Evolutionary conservation across 2,113 vertebrate species (phyloP).

Genomic region (Pithys albifrons): DNA sequence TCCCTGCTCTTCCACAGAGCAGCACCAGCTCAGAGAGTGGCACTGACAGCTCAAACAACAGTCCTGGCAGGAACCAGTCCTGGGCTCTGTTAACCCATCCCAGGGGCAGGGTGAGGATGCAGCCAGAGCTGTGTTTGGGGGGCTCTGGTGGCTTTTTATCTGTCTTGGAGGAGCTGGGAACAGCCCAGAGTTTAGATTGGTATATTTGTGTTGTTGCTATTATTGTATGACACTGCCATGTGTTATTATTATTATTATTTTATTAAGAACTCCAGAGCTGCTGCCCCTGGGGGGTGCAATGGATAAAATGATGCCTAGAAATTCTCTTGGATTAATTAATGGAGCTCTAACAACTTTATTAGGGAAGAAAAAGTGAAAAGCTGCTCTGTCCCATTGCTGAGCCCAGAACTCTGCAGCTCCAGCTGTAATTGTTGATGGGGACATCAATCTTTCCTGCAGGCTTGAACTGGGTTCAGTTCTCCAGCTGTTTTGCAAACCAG

Average conservation of each 20-base stretch:
- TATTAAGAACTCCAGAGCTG: not conserved
- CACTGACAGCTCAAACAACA: accelerated
- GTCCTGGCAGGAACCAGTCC: not conserved
- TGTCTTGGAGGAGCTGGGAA: not conserved
- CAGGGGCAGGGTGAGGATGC: not conserved
- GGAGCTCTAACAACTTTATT: constrained; percentile 17
- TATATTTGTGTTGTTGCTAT: too few relatives aligned
- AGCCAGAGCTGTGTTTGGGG: accelerated
- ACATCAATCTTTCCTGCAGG: not conserved
- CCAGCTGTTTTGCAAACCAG: not conserved
- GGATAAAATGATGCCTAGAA: not conserved
- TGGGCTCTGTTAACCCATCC: not conserved
- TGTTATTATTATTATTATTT: not conserved
- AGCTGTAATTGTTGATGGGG: constrained; percentile 13
- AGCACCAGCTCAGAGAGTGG: not conserved
- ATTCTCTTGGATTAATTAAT: constrained; percentile 31
- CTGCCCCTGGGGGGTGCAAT: not conserved
- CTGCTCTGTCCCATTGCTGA: constrained; percentile 13
- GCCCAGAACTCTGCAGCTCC: constrained; percentile 28
- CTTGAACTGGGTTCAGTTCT: constrained; percentile 3
- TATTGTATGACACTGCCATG: too few relatives aligned
- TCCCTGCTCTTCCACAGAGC: not conserved
- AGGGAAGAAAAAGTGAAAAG: not conserved
- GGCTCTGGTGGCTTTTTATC: accelerated
- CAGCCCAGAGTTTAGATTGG: not conserved